These are phyloP conservation scores for Ecdyonurus torrentis DNA, from an alignment of 2,888 invertebrate species.

Conservation along the genomic window DNA sequence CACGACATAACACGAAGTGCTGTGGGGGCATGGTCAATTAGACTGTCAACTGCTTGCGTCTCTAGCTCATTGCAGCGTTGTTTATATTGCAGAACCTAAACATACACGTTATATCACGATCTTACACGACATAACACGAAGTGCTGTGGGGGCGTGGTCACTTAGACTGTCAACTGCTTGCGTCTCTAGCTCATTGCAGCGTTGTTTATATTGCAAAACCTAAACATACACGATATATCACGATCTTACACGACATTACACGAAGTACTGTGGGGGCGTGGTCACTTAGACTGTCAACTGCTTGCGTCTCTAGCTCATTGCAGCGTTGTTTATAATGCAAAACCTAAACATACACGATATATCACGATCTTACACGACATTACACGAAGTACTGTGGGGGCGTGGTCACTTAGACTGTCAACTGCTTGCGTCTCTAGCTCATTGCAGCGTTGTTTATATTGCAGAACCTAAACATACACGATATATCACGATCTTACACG, in stretches of 20 bases:
- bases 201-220: constrained; percentile 83
- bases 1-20: too few relatives aligned
- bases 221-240: too few relatives aligned
- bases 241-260: too few relatives aligned
- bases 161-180: constrained; percentile 51
- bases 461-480: constrained; percentile 51
- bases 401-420: too few relatives aligned
- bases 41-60: constrained; percentile 48
- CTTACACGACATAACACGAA: too few relatives aligned
- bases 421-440: constrained; percentile 68
- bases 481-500: too few relatives aligned
- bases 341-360: constrained; percentile 43
- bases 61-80: constrained; percentile 75
- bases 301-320: constrained; percentile 61
- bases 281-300: constrained; percentile 43
- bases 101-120: too few relatives aligned
- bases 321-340: constrained; percentile 87
- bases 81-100: constrained; percentile 75
- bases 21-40: too few relatives aligned
- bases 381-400: too few relatives aligned
- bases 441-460: constrained; percentile 76
- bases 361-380: too few relatives aligned
- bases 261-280: too few relatives aligned
- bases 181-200: constrained; percentile 66
- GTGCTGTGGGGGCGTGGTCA: too few relatives aligned